Evolutionary conservation across 2,888 invertebrate species (phyloP).

Genomic region (Macrophya alboannulata): DNA sequence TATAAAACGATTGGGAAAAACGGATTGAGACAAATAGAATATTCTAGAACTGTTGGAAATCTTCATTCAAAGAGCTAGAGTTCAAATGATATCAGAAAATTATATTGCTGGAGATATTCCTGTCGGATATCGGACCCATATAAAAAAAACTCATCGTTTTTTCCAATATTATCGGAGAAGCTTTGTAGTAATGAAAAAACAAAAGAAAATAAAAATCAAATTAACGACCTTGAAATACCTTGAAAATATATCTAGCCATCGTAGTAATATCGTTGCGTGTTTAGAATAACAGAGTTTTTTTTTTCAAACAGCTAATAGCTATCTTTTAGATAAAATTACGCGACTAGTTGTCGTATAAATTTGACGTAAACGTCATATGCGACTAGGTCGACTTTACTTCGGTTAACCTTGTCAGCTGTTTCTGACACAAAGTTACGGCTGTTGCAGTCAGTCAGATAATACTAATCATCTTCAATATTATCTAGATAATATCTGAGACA

Average conservation of each 20-base stretch:
- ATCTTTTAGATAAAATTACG: not conserved
- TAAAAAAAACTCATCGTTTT: not conserved
- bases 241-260: not conserved
- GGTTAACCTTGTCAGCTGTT: constrained; percentile 51
- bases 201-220: not conserved
- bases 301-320: not conserved
- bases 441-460: constrained; percentile 36
- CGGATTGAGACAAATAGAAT: not conserved
- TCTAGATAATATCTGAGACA: constrained; percentile 56
- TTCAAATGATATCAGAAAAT: not conserved
- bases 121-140: not conserved
- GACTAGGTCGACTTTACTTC: constrained; percentile 34
- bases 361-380: constrained; percentile 26
- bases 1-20: constrained; percentile 9
- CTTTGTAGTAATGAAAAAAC: not conserved
- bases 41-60: not conserved
- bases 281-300: not conserved
- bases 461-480: constrained; percentile 25
- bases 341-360: not conserved
- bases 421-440: constrained; percentile 41
- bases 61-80: not conserved
- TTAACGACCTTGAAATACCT: not conserved
- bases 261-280: not conserved
- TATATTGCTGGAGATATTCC: not conserved
- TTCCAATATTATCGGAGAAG: not conserved